Percentiles rank a stretch among this genome's conserved stretches.
Conservation (phyloP, 1,140 invertebrate genomes). For the Euura lappo region DNA sequence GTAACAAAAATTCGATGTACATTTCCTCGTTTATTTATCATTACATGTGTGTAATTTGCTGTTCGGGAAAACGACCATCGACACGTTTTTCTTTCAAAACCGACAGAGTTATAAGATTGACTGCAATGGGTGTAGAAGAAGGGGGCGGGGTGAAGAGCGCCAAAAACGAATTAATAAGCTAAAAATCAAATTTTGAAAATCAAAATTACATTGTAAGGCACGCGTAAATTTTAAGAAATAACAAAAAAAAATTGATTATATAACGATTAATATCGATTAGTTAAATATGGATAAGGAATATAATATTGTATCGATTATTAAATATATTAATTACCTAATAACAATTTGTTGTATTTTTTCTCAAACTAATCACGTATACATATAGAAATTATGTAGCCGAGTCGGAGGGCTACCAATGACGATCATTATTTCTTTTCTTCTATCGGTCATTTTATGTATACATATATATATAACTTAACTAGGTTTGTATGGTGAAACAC, state of each 20-base stretch:
- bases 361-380: background rate
- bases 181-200: slow-evolving; percentile 57
- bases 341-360: slow-evolving; percentile 11
- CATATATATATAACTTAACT: background rate
- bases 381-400: background rate
- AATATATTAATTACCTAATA: background rate
- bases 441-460: slow-evolving; percentile 1
- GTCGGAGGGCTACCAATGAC: background rate
- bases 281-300: background rate
- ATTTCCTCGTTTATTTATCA: no score
- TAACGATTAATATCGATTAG: background rate
- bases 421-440: background rate
- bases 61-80: no score
- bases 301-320: background rate
- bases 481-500: slow-evolving; percentile 13
- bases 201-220: slow-evolving; percentile 58
- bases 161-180: slow-evolving; percentile 32
- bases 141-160: slow-evolving; percentile 28
- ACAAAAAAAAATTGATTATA: background rate
- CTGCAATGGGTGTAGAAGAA: slow-evolving; percentile 10
- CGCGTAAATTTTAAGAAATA: background rate
- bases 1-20: no score
- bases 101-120: background rate
- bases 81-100: no score
- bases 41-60: no score